Evolutionary conservation across 2,888 invertebrate species (phyloP).

Genomic region (Clivina fossor): DNA sequence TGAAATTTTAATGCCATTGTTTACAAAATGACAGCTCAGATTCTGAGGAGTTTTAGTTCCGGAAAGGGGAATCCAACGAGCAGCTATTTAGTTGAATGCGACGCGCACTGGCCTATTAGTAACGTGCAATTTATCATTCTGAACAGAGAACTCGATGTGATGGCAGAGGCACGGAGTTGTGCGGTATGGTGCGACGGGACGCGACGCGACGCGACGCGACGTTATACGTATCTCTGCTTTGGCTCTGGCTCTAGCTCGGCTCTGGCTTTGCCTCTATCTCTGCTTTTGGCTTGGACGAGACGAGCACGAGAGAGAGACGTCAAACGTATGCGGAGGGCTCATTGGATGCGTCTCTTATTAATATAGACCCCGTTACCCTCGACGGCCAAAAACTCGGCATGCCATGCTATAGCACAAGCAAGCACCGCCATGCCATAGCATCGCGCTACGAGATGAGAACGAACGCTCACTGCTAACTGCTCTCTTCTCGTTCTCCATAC

Average conservation of each 20-base stretch:
- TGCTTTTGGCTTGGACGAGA: not conserved
- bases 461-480: conserved; percentile 21
- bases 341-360: conserved; percentile 30
- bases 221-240: conserved; percentile 11
- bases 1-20: conserved; percentile 28
- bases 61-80: conserved; percentile 27
- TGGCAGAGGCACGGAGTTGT: conserved; percentile 8
- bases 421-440: not conserved
- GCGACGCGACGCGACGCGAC: conserved; percentile 6
- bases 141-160: conserved; percentile 21
- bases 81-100: conserved; percentile 31
- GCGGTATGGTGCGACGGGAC: conserved; percentile 7
- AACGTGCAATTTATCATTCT: conserved; percentile 32
- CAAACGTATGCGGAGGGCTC: conserved; percentile 6
- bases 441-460: conserved; percentile 1
- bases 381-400: conserved; percentile 25
- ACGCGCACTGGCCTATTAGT: conserved; percentile 30
- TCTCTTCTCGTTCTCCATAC: too few relatives aligned
- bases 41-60: conserved; percentile 30
- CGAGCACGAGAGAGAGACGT: conserved; percentile 1
- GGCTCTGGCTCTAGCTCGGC: not conserved
- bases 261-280: not conserved
- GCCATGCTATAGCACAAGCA: not conserved
- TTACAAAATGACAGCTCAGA: conserved; percentile 31
- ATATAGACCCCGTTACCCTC: conserved; percentile 27